Base-by-base conservation (phyloP, 2,888 invertebrate species). In the Melitaea athalia region DNA sequence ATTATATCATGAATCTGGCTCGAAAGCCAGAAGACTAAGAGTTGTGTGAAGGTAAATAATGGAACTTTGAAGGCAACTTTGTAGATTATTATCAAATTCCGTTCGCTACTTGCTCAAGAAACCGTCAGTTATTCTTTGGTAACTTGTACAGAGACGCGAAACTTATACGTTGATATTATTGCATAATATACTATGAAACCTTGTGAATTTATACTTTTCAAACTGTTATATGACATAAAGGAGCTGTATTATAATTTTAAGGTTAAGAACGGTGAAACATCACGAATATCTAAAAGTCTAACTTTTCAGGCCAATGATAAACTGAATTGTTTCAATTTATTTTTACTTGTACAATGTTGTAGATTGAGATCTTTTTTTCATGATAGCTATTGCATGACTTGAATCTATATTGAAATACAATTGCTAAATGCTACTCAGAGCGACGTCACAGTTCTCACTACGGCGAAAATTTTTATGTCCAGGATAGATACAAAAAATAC, bases 1-100 rank as follows among this genome's bases (percentile, higher is more conserved):
- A 66, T 49, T 38, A 33, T 66, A 66, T 47, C 66, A 66, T 59
- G 59, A 69, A 66, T 60, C 59, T 60, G 66, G 59, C 59, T 66
- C 24, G 59, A 63, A 45, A 66, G 49, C 55, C 49, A 64, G 55
- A 67, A 67, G 70, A 62, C 70, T 70, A 47, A 45, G 59, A 64
- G 60, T 61, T 67, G 61, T 65, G 65, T 66, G 66, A 66, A 69
- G 66, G 66, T 71, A 71, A 69, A 70, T 63, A 67, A 67, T 64
- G 64, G 63, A 72, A 72, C 64, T 72, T 70, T 24, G 63, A 62
- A 67, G 60, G 52, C 61, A 71, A 71, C 66, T 71, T 71, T 55
- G 66, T 69, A 67, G 72, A 70, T 72, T 72, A 72, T 73, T 70
- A 73, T 73, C 72, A 72, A 73, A 73, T 72, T 70, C 70, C 68